A percentile compares a stretch with the other conserved stretches of the same genome.
phyloP scores from a whole-genome alignment of 2,888 invertebrate genomes.

The Dryadula phaetusa region DNA sequence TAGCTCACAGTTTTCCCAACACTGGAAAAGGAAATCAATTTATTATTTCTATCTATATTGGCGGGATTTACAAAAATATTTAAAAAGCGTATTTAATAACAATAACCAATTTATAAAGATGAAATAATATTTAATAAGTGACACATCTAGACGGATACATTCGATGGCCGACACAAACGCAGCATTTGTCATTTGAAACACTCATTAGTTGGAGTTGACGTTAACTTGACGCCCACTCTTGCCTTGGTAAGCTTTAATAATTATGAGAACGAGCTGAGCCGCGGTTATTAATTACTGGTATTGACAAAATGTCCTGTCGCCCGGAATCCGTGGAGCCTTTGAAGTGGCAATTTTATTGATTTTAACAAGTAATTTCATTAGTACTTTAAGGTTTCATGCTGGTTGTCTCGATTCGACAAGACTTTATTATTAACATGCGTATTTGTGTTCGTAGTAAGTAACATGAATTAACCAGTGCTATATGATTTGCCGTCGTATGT shows the following conservation, averaged over 20 bases:
- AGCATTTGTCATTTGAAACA: constrained; percentile 78
- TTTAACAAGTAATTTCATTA: constrained; percentile 51
- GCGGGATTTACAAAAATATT: neutral
- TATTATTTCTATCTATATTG: neutral
- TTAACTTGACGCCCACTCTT: constrained; percentile 76
- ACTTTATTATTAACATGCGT: constrained; percentile 17
- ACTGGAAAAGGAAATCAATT: constrained; percentile 84
- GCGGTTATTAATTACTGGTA: constrained; percentile 77
- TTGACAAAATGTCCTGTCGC: constrained; percentile 71
- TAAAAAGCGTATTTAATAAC: neutral
- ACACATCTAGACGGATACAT: constrained; percentile 62
- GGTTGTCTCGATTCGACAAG: constrained; percentile 27
- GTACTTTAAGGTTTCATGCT: constrained; percentile 47
- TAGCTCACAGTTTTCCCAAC: constrained; percentile 90
- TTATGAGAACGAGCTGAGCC: constrained; percentile 69
- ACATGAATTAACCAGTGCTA: neutral
- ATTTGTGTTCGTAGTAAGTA: neutral
- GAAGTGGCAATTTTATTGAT: constrained; percentile 61
- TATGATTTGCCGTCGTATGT: neutral
- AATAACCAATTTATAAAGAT: constrained; percentile 45
- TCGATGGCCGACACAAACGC: constrained; percentile 61
- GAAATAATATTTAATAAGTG: constrained; percentile 28
- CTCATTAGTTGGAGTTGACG: constrained; percentile 80
- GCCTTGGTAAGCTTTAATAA: constrained; percentile 76
- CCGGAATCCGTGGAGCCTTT: constrained; percentile 57